These are phyloP conservation scores for Periophthalmus modestus DNA, from an alignment of 2,113 vertebrate species.

Conservation along the genomic window DNA sequence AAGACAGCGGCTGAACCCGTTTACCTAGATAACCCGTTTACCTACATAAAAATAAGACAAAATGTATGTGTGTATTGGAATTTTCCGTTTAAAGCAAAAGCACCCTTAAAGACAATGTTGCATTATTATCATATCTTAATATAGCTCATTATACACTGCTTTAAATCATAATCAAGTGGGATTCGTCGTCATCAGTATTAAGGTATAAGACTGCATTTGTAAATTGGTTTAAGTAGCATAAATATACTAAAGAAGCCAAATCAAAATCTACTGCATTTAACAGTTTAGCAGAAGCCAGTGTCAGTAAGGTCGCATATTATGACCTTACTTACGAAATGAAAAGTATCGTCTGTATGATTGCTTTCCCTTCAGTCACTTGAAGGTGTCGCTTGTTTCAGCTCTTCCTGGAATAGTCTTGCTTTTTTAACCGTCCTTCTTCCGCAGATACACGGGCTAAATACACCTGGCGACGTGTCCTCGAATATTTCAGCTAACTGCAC, in stretches of 20 bases:
- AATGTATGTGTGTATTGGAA: no score
- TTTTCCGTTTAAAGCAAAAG: no score
- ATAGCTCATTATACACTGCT: no score
- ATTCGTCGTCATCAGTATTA: neutral
- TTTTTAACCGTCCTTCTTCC: neutral
- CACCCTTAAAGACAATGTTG: neutral
- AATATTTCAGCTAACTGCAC: neutral
- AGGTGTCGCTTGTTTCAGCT: neutral
- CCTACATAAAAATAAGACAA: no score
- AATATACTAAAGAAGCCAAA: neutral
- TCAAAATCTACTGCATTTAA: neutral
- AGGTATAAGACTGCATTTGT: neutral
- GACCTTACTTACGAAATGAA: slow-evolving; percentile 14
- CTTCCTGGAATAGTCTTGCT: neutral
- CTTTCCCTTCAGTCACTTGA: neutral
- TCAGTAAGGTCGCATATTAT: neutral
- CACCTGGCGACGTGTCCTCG: neutral
- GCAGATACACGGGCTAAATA: neutral
- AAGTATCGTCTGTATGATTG: neutral
- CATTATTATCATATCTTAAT: no score
- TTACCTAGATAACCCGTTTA: no score
- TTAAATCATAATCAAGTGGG: no score
- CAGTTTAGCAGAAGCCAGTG: neutral
- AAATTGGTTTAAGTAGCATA: neutral
- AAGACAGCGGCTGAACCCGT: neutral